Percentiles rank a stretch among this genome's conserved stretches.
Evolutionary conservation across 1,140 invertebrate species (phyloP).

Genomic region (Marisa cornuarietis): DNA sequence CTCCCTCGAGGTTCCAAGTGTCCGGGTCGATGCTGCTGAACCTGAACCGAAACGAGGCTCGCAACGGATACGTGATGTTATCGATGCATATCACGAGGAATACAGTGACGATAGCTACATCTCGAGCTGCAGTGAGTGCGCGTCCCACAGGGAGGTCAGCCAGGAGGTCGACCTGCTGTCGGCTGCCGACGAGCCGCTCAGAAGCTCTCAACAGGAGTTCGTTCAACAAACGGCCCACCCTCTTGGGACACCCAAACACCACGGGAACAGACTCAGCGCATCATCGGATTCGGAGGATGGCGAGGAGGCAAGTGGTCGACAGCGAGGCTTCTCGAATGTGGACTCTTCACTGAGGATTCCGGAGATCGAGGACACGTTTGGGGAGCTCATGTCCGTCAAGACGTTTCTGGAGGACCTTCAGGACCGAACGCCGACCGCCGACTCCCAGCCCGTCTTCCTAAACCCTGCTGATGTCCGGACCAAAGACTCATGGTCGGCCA

Average conservation of each 20-base stretch:
- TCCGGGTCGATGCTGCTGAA: slow-evolving; percentile 5
- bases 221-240: no score
- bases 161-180: no score
- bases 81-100: slow-evolving; percentile 29
- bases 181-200: no score
- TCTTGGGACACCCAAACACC: no score
- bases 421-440: slow-evolving; percentile 34
- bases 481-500: slow-evolving; percentile 18
- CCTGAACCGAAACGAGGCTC: slow-evolving; percentile 29
- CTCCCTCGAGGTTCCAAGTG: neutral
- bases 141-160: no score
- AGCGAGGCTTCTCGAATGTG: neutral
- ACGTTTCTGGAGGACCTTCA: slow-evolving; percentile 38
- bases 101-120: neutral
- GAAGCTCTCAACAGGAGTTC: no score
- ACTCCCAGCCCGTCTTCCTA: slow-evolving; percentile 24
- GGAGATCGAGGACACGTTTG: slow-evolving; percentile 39
- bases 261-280: slow-evolving; percentile 2
- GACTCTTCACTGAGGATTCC: slow-evolving; percentile 23
- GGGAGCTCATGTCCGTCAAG: slow-evolving; percentile 37
- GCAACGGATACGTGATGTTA: slow-evolving; percentile 29
- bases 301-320: neutral
- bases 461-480: slow-evolving; percentile 6
- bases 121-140: neutral
- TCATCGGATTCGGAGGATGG: slow-evolving; percentile 24